Base-by-base conservation (phyloP, 2,797 vertebrate genomes). In the Rhabdomys pumilio region DNA sequence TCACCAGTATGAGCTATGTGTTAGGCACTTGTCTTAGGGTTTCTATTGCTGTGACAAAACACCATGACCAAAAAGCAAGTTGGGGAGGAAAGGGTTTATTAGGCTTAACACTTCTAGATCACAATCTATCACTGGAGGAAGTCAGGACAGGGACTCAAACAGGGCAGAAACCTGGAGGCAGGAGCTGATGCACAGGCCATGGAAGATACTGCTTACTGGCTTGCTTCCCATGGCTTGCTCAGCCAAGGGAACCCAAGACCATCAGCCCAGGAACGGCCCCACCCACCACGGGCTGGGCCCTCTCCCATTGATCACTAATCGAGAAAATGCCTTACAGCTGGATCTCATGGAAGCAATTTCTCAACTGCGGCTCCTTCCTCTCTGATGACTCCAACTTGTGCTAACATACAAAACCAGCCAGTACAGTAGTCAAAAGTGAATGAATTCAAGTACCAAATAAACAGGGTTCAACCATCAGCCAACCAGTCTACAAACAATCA, bases 401-500 rank as follows among this genome's bases (percentile, higher is more conserved):
- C 9, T 69, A 34, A 69, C 34, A 69, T 15, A 69, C 67, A 69
- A n/a, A 69, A 34, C 31, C 31, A 67, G 65, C 31, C 63, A 67
- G 63, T 14, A 67, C 4, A 67, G 29, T 34, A 34, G 29, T 67
- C 14, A n/a, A 59, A 75, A 75, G 41, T 24, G 11, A 76, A 12
- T 47, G 20, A 91, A 90, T 67, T 81, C n/a, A 90, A 80, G 12
- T 53, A 72, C 55, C 80, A 96, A 65, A 53, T 34, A 38, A 67
- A 87, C 29, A 86, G 44, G 24, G 20, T 2, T 83, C 29, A 81
- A 75, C 3, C 34, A 17, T 34, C 94, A 80, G 61, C 50, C 72
- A 77, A 75, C 57, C 17, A 81, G 57, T 75, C 44, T 86, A 65
- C 59, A 63, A 55, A 55, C 77, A 29, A 88, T 47, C 41, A 79